Evolutionary conservation across 1,140 invertebrate species (phyloP), one percentile per base, ranked within the genome.

Genomic region (Atta colombica): DNA sequence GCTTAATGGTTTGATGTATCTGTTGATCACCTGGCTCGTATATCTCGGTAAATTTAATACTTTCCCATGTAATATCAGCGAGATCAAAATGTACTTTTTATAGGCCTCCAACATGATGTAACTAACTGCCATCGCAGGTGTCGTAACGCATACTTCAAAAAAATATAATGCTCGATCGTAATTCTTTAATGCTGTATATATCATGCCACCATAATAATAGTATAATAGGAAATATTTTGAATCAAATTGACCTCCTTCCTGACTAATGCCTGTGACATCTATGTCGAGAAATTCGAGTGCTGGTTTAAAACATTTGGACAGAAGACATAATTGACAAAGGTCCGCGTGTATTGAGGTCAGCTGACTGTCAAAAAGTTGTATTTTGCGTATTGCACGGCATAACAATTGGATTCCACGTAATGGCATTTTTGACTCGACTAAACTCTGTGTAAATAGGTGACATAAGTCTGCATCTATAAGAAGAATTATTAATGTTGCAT

Each of bases 171-270:
- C 98, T 93, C 98, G 96, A 78, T 99, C 98, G 93, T 98, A 99
- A 92, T 99, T 98, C 93, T 99, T 99, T 68, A 99, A 94, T 25
- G 98, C 98, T 75, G 98, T 97, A 93, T 99, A 99, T 89, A 99
- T 99, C 98, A 99, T 99, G 71, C 99, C 99, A 68, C 99, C 99
- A 95, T 99, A 99, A 94, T 99, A 99, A 94, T 98, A 99, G 94
- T 99, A 99, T 0, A 99, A 96, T 58, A 99, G 96, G 94, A 99
- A 99, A 95, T 98, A 97, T 96, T 99, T 99, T 1, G 98, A 97
- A 94, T 99, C 98, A 96, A 98, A 98, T 87, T 97, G 97, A 72
- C 97, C 97, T 82, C 97, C 97, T 95, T 98, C 98, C 93, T 97
- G 96, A 92, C 97, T 97, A 87, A 99, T 99, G 91, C 98, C 98